Conservation (phyloP, 2,113 vertebrate species). For the Cynopterus brachyotis region DNA sequence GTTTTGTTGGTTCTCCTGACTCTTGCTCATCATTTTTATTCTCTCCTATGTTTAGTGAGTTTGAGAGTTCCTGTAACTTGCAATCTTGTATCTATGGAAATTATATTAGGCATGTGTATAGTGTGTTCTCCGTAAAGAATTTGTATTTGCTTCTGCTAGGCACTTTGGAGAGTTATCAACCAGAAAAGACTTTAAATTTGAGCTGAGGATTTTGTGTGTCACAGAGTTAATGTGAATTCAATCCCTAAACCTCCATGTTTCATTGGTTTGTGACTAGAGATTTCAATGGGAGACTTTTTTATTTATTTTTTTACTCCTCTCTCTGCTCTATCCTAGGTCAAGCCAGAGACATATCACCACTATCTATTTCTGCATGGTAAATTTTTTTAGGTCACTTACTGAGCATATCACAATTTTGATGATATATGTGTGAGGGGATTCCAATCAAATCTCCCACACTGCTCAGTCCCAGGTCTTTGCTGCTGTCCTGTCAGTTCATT, state of each 20-base stretch:
- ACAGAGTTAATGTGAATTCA: neutral
- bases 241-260: neutral
- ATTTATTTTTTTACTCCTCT: neutral
- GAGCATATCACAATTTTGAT: neutral
- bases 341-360: neutral
- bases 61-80: neutral
- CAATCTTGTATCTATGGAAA: neutral
- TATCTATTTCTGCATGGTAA: neutral
- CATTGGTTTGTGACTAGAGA: neutral
- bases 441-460: neutral
- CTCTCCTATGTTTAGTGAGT: neutral
- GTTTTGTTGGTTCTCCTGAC: neutral
- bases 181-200: neutral
- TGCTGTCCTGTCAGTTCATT: neutral
- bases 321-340: neutral
- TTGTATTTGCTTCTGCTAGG: neutral
- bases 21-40: neutral
- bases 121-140: neutral
- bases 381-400: slow-evolving; percentile 25
- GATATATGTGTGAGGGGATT: neutral
- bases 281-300: neutral
- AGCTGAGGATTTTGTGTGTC: neutral
- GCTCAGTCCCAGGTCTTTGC: neutral
- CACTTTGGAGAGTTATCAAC: neutral
- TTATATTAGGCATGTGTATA: neutral